Base-by-base conservation (phyloP, 2,113 vertebrate species). In the Albula glossodonta region DNA sequence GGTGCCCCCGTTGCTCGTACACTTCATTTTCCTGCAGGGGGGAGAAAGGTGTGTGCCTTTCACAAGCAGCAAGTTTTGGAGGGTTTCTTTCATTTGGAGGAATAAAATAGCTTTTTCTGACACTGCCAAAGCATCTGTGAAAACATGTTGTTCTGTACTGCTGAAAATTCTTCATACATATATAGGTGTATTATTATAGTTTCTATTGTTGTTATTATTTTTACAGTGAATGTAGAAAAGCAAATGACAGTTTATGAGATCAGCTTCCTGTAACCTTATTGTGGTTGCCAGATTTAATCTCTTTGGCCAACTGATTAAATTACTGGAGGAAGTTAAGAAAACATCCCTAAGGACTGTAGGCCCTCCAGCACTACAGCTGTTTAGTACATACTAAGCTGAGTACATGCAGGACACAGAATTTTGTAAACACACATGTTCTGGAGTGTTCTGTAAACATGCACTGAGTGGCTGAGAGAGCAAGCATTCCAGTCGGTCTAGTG, bases 21-120 rank as follows among this genome's bases (percentile, higher is more conserved):
- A 95, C 94, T 98, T 99, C 91, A 98, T 93, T 94, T 98, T 96
- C 96, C 98, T 99, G 95, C 82, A 89, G 87, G 83, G 90, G 77
- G 60, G 13, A 83, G 19, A 60, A 86, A 22, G 15, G 31, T 5
- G 13, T 5, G 53, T 48, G 74, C 50, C 25, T 78, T 79, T 3
- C 22, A 49, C 78, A 63, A 51, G 10, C 41, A 79, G 78, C 49
- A 12, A 13, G 31, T 41, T 5, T 50, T 19, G 13, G 12, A 17
- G 25, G 13, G 13, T 50, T 50, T 12, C 78, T 11, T 74, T 25
- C 2, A 5, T 31, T n/a, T 10, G n/a, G 22, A 74, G 70, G 31
- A 8, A 74, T 70, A n/a, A 74, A 31, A 31, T 8, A n/a, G 10
- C 8, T 74, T 25, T 74, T n/a, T 25, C 70, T 25, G 22, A n/a